Evolutionary conservation across 2,888 invertebrate genomes (phyloP).

Genomic region (Zygothrica quintamaculata): DNA sequence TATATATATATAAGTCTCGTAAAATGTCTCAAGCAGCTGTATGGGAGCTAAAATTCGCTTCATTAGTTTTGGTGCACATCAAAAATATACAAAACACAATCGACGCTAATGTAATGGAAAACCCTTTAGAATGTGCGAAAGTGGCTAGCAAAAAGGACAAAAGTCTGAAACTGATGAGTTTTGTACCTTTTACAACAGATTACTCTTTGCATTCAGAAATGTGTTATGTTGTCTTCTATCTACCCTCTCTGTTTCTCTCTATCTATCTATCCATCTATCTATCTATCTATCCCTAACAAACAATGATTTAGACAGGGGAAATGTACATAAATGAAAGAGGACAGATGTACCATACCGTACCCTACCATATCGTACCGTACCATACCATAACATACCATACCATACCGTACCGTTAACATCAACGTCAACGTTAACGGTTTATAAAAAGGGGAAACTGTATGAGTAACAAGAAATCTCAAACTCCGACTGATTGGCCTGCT

Average conservation of each 20-base stretch:
- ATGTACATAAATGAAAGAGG: no score
- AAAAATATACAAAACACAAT: constrained; percentile 35
- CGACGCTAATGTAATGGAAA: constrained; percentile 61
- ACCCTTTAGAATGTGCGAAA: constrained; percentile 48
- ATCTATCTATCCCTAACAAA: no score
- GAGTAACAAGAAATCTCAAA: no score
- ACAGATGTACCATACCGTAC: no score
- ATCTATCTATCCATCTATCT: no score
- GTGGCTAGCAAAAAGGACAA: constrained; percentile 34
- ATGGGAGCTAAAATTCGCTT: constrained; percentile 32
- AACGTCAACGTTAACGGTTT: no score
- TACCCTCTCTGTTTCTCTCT: no score
- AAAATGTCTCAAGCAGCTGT: not conserved
- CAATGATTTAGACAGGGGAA: no score
- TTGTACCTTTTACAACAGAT: constrained; percentile 75
- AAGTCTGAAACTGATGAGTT: constrained; percentile 49
- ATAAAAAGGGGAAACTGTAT: no score
- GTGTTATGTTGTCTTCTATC: constrained; percentile 11
- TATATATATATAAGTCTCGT: not conserved
- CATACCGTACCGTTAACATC: no score
- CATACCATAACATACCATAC: no score
- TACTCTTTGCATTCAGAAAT: constrained; percentile 57
- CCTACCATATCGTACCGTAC: no score
- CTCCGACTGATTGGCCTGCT: constrained; percentile 60
- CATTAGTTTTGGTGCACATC: constrained; percentile 38